phyloP scores from a whole-genome alignment of 2,797 vertebrate genomes.

The Tenualosa ilisha region DNA sequence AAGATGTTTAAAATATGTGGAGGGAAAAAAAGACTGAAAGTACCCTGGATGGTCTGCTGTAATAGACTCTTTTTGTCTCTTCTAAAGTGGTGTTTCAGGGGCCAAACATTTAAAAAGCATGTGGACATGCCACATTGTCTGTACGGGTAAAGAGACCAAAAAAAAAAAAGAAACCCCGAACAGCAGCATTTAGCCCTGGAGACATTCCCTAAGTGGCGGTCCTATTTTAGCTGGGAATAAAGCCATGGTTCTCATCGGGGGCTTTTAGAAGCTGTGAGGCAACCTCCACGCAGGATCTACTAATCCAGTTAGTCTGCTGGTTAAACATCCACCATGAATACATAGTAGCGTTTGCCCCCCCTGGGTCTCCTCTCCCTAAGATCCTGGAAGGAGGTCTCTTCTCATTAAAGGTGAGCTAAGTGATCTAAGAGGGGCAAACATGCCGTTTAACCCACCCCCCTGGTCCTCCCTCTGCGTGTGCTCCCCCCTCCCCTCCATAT shows the following conservation, averaged over 20 bases:
- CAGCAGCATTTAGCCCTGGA: slow-evolving; percentile 5
- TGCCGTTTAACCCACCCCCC: slow-evolving; percentile 67
- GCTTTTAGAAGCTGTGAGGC: not conserved
- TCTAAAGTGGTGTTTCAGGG: not conserved
- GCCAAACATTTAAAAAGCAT: not conserved
- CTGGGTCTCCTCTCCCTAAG: slow-evolving; percentile 55
- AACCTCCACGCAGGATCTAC: not conserved
- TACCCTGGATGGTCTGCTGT: not conserved
- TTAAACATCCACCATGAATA: slow-evolving; percentile 56
- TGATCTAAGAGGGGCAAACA: slow-evolving; percentile 31
- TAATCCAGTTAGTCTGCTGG: slow-evolving; percentile 39
- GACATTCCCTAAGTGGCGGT: not conserved
- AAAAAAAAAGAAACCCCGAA: not conserved
- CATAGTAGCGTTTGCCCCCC: slow-evolving; percentile 62
- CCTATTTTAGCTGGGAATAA: not conserved
- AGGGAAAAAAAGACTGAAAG: not conserved
- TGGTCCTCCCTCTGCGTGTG: not conserved
- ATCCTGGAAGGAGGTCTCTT: slow-evolving; percentile 68
- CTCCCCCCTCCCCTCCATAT: slow-evolving; percentile 67
- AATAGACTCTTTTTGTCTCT: not conserved
- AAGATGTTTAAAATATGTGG: not conserved
- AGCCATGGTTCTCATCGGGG: not conserved
- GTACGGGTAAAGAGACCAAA: not conserved
- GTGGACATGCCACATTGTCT: not conserved
- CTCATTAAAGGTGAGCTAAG: slow-evolving; percentile 63